Evolutionary conservation across 2,797 vertebrate species (phyloP), one percentile per base, ranked within the genome.

Genomic region (Takifugu rubripes): DNA sequence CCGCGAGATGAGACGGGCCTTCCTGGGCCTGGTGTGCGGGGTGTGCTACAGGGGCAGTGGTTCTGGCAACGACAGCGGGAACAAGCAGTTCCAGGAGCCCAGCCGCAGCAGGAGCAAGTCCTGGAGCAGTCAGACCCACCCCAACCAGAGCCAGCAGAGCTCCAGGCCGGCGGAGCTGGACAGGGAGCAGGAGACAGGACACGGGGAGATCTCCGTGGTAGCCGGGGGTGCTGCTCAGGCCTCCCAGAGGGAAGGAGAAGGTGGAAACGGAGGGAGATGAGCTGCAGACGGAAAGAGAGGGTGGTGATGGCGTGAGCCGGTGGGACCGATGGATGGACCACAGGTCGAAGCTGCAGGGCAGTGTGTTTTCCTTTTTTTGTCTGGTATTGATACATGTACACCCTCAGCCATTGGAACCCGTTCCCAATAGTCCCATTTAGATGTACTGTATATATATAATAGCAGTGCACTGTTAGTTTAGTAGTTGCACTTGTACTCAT

Each of bases 1-100:
- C 78, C 93, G 94, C 33, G 95, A 98, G 86, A 98, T 99, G 96
- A 91, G 97, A 2, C 85, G 92, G 1, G 94, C 94, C 59, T 98
- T 98, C 85, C 89, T 96, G 61, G 88, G 90, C 9, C 87, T 98
- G 59, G 87, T 94, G 43, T 98, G 96, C 17, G 87, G 84, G 25
- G 85, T 91, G 61, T 86, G 94, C 68, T 81, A 80, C 68, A 84
- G 68, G 66, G 80, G 77, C n/a, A 86, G 56, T 6, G 79, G 56
- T 0, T 68, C 91, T n/a, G 83, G 59, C 3, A 85, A 49, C 0
- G 51, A 56, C 25, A 75, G 61, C 3, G 77, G 81, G 64, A 29
- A 93, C 90, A 71, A 72, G 82, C 82, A 88, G 75, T 77, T 91
- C 64, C 5, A 75, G 62, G 91, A 92, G 87, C 9, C 90, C 82